A percentile compares a stretch with the other conserved stretches of the same genome.
These are phyloP conservation scores for Luffia ferchaultella DNA, from an alignment of 2,888 invertebrate species.

Conservation along the genomic window DNA sequence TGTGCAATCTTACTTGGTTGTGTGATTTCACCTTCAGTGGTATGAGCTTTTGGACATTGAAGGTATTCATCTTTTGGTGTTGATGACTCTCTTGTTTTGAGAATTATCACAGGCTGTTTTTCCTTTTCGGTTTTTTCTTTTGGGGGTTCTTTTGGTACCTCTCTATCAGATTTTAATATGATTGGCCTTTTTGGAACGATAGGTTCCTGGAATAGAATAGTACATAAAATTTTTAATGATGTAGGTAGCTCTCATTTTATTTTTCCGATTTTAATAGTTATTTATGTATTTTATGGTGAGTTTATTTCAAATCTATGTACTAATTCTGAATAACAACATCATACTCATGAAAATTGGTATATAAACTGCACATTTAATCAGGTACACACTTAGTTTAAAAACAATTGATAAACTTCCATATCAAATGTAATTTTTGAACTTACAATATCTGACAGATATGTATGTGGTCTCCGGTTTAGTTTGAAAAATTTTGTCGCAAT, in stretches of 20 bases:
- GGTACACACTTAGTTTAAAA: too few relatives aligned
- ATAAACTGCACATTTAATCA: too few relatives aligned
- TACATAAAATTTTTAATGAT: not conserved
- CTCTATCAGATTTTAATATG: slow-evolving; percentile 58
- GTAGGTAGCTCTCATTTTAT: not conserved
- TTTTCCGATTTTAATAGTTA: too few relatives aligned
- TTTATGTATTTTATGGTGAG: not conserved
- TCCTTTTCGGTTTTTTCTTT: slow-evolving; percentile 53
- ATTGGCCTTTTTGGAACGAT: slow-evolving; percentile 39
- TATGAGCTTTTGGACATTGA: slow-evolving; percentile 66
- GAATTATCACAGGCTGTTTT: slow-evolving; percentile 72
- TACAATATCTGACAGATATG: too few relatives aligned
- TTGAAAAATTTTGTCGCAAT: too few relatives aligned
- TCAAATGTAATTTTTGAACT: too few relatives aligned
- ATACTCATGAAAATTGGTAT: too few relatives aligned
- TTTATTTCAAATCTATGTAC: not conserved
- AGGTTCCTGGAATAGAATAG: slow-evolving; percentile 33
- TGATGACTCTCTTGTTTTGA: slow-evolving; percentile 71
- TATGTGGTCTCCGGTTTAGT: too few relatives aligned
- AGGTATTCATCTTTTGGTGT: slow-evolving; percentile 63
- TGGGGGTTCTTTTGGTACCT: slow-evolving; percentile 33
- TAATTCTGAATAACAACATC: too few relatives aligned
- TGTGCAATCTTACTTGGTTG: slow-evolving; percentile 54
- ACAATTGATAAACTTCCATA: too few relatives aligned
- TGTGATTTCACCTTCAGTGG: slow-evolving; percentile 32